These are phyloP conservation scores for Leucophenga montana DNA, from an alignment of 2,888 invertebrate genomes.

Conservation along the genomic window DNA sequence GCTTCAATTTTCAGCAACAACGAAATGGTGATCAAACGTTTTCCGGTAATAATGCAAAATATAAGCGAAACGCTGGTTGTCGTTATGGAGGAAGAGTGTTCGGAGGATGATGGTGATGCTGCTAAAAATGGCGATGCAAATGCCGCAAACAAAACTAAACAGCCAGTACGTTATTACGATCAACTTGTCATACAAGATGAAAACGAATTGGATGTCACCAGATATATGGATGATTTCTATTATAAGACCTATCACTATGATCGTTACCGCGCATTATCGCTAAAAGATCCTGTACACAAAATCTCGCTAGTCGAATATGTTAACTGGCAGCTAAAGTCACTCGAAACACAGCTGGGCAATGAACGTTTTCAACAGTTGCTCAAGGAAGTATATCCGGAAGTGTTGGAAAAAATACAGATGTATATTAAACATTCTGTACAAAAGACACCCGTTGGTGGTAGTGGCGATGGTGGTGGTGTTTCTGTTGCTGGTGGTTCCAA, in stretches of 20 bases:
- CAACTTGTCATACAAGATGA: conserved; percentile 73
- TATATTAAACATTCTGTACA: conserved; percentile 64
- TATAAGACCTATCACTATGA: conserved; percentile 81
- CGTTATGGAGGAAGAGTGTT: conserved; percentile 81
- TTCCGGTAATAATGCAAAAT: conserved; percentile 82
- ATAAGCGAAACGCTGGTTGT: conserved; percentile 87
- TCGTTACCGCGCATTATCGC: conserved; percentile 78
- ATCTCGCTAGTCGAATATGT: conserved; percentile 83
- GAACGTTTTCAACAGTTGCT: conserved; percentile 83
- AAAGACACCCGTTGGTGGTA: conserved; percentile 40
- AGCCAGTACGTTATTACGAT: conserved; percentile 65
- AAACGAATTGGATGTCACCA: conserved; percentile 67
- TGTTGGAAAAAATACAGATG: conserved; percentile 78
- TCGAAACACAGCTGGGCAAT: conserved; percentile 84
- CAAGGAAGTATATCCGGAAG: conserved; percentile 82
- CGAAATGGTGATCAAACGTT: conserved; percentile 80
- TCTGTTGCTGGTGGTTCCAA: too few species aligned
- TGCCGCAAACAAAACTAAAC: background rate
- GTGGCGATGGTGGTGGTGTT: too few species aligned
- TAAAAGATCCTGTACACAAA: conserved; percentile 86
- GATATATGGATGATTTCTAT: conserved; percentile 75
- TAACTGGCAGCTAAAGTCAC: conserved; percentile 80
- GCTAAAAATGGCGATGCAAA: conserved; percentile 34
- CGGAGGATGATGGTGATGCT: conserved; percentile 37
- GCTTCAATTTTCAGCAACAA: conserved; percentile 82